Percentiles rank a stretch among this genome's conserved stretches.
Evolutionary conservation across 1,140 invertebrate genomes (phyloP).

Genomic region (Drosophila sproati): DNA sequence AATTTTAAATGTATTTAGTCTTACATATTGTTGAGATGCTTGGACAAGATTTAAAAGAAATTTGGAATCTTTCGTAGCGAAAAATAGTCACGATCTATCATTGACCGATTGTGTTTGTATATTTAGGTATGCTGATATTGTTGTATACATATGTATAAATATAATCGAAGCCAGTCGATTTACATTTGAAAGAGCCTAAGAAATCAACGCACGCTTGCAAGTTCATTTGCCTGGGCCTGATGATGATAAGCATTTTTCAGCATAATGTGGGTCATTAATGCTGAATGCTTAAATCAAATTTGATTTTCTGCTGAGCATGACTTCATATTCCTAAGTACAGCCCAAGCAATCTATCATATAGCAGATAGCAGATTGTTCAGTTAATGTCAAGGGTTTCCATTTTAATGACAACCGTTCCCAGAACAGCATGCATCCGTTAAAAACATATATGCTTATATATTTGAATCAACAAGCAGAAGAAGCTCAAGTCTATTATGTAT

Average conservation of each 20-base stretch:
- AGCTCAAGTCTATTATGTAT: not conserved
- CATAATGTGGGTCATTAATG: constrained; percentile 71
- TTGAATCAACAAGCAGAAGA: not conserved
- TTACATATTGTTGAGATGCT: too few species aligned
- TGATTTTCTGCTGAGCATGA: constrained; percentile 30
- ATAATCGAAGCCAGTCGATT: constrained; percentile 40
- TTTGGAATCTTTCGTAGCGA: too few species aligned
- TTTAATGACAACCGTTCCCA: constrained; percentile 5
- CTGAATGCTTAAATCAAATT: constrained; percentile 55
- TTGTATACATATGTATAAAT: not conserved
- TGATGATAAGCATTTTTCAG: constrained; percentile 50
- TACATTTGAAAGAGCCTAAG: constrained; percentile 48
- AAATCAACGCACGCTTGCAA: constrained; percentile 64
- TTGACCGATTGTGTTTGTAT: too few species aligned
- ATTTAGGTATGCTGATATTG: too few species aligned
- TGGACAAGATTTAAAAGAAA: too few species aligned
- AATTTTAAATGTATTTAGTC: too few species aligned
- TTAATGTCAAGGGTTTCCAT: constrained; percentile 18
- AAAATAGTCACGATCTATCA: too few species aligned
- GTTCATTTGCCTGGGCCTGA: constrained; percentile 26
- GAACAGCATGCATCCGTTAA: not conserved
- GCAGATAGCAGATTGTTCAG: constrained; percentile 29
- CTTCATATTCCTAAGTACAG: not conserved
- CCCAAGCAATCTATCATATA: not conserved
- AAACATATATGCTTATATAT: not conserved